phyloP scores from a whole-genome alignment of 2,888 invertebrate species.

The Apodemia zela region DNA sequence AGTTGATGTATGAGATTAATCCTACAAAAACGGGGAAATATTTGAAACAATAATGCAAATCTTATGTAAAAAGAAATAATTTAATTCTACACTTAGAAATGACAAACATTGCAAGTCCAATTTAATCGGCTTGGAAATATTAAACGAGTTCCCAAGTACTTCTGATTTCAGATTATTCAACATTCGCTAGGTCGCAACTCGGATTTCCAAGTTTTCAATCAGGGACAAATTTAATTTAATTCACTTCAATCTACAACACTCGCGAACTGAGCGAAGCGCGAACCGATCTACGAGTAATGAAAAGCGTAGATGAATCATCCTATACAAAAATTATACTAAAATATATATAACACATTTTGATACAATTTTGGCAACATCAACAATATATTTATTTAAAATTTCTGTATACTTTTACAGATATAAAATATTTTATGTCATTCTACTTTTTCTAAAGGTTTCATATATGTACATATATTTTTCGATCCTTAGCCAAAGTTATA shows the following conservation, averaged over 20 bases:
- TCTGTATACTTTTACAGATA: too few species aligned
- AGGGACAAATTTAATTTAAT: slow-evolving; percentile 53
- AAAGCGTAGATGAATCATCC: neutral
- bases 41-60: neutral
- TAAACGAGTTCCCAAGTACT: slow-evolving; percentile 6
- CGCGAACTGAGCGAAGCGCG: slow-evolving; percentile 29
- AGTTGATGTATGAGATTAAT: too few species aligned
- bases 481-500: too few species aligned
- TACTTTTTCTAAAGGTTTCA: too few species aligned
- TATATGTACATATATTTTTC: too few species aligned
- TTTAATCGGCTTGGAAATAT: slow-evolving; percentile 9
- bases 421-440: too few species aligned
- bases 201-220: slow-evolving; percentile 52
- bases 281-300: neutral
- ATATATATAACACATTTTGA: neutral
- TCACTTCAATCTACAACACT: slow-evolving; percentile 50
- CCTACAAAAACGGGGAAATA: too few species aligned
- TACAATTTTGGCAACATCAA: too few species aligned
- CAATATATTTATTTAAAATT: too few species aligned
- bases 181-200: slow-evolving; percentile 7
- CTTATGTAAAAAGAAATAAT: neutral
- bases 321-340: neutral
- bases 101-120: neutral
- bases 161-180: neutral
- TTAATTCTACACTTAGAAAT: neutral